Evolutionary conservation across 2,888 invertebrate species (phyloP).

Genomic region (Cynaeus angustus): DNA sequence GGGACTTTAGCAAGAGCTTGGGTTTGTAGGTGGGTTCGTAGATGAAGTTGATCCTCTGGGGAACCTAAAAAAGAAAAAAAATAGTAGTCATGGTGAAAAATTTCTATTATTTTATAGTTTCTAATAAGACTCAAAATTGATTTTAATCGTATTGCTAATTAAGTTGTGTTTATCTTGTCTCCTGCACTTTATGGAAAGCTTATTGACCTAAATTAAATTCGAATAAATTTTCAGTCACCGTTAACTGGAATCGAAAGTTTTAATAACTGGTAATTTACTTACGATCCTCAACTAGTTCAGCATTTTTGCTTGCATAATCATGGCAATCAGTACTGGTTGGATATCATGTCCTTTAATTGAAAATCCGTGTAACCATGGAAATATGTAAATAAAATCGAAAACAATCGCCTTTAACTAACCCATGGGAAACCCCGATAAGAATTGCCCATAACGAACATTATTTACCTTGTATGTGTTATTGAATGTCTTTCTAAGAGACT

Average conservation of each 20-base stretch:
- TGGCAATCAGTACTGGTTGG: slow-evolving; percentile 4
- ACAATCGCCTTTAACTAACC: slow-evolving; percentile 16
- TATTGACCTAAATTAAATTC: background rate
- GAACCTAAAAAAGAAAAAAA: slow-evolving; percentile 49
- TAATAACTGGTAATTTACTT: slow-evolving; percentile 22
- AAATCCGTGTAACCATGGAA: slow-evolving; percentile 30
- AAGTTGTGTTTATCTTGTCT: background rate
- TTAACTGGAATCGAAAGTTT: slow-evolving; percentile 22
- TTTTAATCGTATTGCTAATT: background rate
- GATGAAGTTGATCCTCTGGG: slow-evolving; percentile 54
- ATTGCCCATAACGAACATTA: slow-evolving; percentile 17
- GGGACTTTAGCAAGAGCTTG: slow-evolving; percentile 64
- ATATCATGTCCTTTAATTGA: slow-evolving; percentile 36
- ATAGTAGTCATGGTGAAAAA: too few species aligned
- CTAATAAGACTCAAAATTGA: too few species aligned
- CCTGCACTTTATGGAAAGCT: slow-evolving; percentile 2
- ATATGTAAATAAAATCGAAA: slow-evolving; percentile 33
- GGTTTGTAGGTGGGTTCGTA: slow-evolving; percentile 53
- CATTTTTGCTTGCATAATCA: slow-evolving; percentile 32
- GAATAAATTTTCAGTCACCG: background rate
- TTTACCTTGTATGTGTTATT: slow-evolving; percentile 39
- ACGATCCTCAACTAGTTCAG: slow-evolving; percentile 21
- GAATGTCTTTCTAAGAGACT: slow-evolving; percentile 17
- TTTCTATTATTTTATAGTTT: too few species aligned
- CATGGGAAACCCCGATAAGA: slow-evolving; percentile 34